Conservation (phyloP, 2,113 vertebrate species). For the Microtus pennsylvanicus region DNA sequence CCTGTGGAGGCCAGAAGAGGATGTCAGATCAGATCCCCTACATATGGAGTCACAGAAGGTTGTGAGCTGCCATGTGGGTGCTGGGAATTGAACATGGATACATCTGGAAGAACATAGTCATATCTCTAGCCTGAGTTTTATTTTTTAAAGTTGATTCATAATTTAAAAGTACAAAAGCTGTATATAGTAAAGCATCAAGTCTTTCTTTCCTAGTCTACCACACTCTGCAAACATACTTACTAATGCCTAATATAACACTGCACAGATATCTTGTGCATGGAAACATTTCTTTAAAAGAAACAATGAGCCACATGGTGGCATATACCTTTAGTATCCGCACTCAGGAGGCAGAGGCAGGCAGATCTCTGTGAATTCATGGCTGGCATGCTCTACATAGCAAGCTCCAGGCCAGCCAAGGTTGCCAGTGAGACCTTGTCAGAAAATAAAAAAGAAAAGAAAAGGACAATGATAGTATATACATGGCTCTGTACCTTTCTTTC, state of each 20-base stretch:
- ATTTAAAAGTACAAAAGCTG: slow-evolving; percentile 43
- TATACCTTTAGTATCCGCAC: not conserved
- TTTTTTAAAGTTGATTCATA: not conserved
- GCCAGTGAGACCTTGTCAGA: too few relatives aligned
- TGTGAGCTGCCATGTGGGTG: not conserved
- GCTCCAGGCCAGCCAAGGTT: too few relatives aligned
- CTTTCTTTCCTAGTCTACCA: not conserved
- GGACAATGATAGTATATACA: not conserved
- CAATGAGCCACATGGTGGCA: not conserved
- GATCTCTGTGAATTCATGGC: not conserved
- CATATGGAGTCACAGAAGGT: not conserved
- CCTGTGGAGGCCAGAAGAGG: not conserved
- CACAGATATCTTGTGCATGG: not conserved
- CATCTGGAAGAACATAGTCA: not conserved
- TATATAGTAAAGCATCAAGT: not conserved
- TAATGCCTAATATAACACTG: not conserved
- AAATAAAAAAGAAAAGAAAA: not conserved
- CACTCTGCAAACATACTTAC: not conserved
- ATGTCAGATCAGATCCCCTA: not conserved
- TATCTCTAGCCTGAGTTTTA: not conserved
- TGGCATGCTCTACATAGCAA: too few relatives aligned
- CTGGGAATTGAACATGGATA: not conserved
- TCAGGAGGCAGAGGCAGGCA: not conserved
- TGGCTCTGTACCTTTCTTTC: not conserved
- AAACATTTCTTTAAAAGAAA: not conserved